Conservation (phyloP, 2,797 vertebrate species). For the Catharus ustulatus region DNA sequence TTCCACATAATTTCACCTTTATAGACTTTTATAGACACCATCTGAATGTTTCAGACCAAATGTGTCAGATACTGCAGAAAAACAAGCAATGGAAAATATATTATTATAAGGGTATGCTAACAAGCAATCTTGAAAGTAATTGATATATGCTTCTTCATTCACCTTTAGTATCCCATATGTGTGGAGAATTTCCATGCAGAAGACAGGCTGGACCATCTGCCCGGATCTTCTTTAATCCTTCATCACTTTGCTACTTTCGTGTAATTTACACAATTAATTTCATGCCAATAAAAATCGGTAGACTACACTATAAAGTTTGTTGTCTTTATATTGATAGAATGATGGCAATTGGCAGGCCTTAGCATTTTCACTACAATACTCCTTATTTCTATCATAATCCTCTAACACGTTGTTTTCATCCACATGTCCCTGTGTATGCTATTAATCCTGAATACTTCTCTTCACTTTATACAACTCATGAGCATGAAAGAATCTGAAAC, state of each 20-base stretch:
- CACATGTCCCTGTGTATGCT: neutral
- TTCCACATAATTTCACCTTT: neutral
- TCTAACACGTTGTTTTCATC: neutral
- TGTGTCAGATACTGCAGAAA: neutral
- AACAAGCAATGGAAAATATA: neutral
- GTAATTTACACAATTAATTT: neutral
- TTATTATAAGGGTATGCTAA: neutral
- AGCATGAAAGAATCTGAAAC: neutral
- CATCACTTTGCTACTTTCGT: neutral
- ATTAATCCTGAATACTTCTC: neutral
- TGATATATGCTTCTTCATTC: neutral
- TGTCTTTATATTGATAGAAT: neutral
- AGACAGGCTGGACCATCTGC: neutral
- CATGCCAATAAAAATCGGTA: neutral
- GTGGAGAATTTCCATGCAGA: neutral
- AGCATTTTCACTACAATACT: neutral
- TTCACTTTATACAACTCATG: neutral
- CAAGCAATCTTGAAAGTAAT: constrained; percentile 20
- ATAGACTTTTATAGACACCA: neutral
- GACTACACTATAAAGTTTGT: neutral
- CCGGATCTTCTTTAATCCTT: neutral
- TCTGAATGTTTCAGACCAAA: neutral
- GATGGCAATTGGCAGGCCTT: neutral
- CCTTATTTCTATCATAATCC: neutral
- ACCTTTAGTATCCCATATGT: neutral